phyloP scores from a whole-genome alignment of 2,113 vertebrate genomes.

The Chroicocephalus ridibundus region DNA sequence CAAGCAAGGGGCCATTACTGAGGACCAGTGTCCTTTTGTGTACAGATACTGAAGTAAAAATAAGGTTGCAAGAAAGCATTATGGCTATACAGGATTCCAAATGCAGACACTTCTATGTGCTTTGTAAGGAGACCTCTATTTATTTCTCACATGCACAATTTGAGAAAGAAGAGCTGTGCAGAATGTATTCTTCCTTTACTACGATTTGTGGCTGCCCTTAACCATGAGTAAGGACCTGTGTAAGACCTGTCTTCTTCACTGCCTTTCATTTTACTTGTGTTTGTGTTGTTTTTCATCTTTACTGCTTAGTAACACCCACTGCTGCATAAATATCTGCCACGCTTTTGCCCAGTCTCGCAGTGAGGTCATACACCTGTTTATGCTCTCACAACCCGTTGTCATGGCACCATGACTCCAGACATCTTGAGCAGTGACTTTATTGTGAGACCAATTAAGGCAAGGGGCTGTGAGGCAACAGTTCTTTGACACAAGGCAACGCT shows the following conservation, averaged over 20 bases:
- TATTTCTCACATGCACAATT: background rate
- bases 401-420: background rate
- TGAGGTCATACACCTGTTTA: background rate
- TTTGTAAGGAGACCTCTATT: background rate
- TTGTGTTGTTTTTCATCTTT: background rate
- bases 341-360: background rate
- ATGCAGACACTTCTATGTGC: background rate
- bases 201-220: background rate
- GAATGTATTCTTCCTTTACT: background rate
- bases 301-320: background rate
- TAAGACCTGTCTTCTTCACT: background rate
- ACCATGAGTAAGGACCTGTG: background rate
- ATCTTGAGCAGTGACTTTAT: background rate
- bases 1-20: background rate
- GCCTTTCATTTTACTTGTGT: background rate
- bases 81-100: background rate
- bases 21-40: background rate
- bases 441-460: background rate
- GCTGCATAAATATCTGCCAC: background rate
- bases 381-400: background rate
- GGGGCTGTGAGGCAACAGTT: background rate
- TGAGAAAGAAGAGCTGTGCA: background rate
- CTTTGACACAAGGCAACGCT: background rate
- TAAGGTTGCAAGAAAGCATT: background rate
- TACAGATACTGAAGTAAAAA: background rate